A percentile compares a stretch with the other conserved stretches of the same genome.
Evolutionary conservation across 1,140 invertebrate species (phyloP).

Genomic region (Hyposmocoma kahamanoa): DNA sequence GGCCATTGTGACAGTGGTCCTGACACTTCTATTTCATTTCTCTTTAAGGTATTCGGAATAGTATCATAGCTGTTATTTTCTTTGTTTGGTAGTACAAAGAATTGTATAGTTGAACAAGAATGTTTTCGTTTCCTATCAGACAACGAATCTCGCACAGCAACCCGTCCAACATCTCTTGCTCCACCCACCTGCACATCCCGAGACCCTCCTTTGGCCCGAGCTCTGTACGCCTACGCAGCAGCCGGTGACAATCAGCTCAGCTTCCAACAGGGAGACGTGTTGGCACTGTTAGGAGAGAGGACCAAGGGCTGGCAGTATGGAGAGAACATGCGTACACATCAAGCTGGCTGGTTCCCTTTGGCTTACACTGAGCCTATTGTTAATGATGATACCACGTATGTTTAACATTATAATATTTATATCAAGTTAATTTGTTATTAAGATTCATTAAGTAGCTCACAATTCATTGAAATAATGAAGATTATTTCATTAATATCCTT

Average conservation of each 20-base stretch:
- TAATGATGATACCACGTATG: constrained; percentile 53
- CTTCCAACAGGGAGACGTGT: constrained; percentile 92
- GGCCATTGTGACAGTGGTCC: too few relatives aligned
- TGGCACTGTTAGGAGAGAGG: constrained; percentile 90
- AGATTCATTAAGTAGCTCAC: too few relatives aligned
- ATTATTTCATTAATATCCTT: too few relatives aligned
- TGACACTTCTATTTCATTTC: too few relatives aligned
- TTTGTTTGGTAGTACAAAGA: too few relatives aligned
- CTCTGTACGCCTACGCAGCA: constrained; percentile 91
- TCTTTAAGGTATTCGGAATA: too few relatives aligned
- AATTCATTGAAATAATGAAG: too few relatives aligned
- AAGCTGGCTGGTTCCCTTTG: constrained; percentile 94
- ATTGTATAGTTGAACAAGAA: background rate
- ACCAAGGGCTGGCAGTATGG: constrained; percentile 97
- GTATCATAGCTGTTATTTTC: too few relatives aligned
- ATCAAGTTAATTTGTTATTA: too few relatives aligned
- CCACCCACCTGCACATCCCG: constrained; percentile 76
- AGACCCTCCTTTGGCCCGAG: constrained; percentile 82
- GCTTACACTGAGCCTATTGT: constrained; percentile 87
- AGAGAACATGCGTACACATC: constrained; percentile 90
- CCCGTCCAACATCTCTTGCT: constrained; percentile 82
- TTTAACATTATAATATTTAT: too few relatives aligned
- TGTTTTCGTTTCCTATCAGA: constrained; percentile 22
- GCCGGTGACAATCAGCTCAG: constrained; percentile 94
- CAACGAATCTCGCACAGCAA: constrained; percentile 40